A percentile compares a stretch with the other conserved stretches of the same genome.
Evolutionary conservation across 2,797 vertebrate genomes (phyloP).

Genomic region (Carduelis carduelis): DNA sequence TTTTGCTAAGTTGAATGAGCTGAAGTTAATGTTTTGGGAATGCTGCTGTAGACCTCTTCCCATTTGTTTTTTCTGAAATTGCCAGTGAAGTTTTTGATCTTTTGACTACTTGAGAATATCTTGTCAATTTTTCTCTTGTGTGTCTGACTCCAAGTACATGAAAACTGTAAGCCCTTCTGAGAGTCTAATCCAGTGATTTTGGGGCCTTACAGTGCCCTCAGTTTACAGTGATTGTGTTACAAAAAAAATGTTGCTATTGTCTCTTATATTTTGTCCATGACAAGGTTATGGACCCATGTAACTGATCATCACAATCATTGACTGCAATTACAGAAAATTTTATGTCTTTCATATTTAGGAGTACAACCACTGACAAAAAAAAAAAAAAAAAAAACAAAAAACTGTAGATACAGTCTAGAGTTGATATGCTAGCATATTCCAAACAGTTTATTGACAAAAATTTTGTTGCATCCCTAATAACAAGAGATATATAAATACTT

Average conservation of each 20-base stretch:
- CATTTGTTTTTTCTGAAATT: background rate
- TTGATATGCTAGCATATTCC: background rate
- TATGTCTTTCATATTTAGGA: background rate
- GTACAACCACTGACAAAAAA: background rate
- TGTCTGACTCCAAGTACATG: background rate
- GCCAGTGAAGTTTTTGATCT: background rate
- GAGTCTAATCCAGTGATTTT: accelerated
- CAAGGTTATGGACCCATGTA: background rate
- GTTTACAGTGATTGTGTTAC: background rate
- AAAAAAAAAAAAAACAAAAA: background rate
- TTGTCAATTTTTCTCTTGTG: background rate
- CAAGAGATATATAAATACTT: background rate
- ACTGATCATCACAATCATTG: background rate
- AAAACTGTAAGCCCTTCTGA: background rate
- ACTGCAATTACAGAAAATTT: background rate
- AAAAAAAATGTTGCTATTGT: background rate
- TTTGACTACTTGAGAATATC: background rate
- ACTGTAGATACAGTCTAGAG: background rate
- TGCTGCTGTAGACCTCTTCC: background rate
- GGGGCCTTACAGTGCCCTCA: background rate
- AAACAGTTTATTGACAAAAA: background rate
- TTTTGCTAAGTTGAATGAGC: background rate
- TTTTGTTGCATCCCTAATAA: background rate
- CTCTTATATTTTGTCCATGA: background rate
- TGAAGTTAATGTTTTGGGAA: background rate